These are phyloP conservation scores for Camptogramma bilineatum DNA, from an alignment of 2,888 invertebrate genomes.

Conservation along the genomic window DNA sequence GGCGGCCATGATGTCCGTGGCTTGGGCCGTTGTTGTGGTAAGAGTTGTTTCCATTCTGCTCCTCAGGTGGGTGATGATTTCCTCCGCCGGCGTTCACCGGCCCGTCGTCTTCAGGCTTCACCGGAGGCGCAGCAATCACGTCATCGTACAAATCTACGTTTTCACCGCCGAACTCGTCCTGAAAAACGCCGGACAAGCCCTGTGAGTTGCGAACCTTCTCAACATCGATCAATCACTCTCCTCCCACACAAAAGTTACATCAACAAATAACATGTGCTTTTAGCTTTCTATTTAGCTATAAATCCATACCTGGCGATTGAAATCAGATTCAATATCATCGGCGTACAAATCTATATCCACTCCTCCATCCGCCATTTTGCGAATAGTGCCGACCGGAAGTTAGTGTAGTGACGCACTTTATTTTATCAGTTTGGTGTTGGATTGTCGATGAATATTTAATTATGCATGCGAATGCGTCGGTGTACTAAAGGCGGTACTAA, in stretches of 20 bases:
- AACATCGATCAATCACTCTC: neutral
- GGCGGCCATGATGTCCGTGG: slow-evolving; percentile 91
- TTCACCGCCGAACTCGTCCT: slow-evolving; percentile 94
- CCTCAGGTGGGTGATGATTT: slow-evolving; percentile 85
- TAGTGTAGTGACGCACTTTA: slow-evolving; percentile 3
- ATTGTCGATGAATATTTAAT: neutral
- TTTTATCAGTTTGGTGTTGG: neutral
- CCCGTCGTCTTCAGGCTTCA: slow-evolving; percentile 85
- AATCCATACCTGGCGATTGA: slow-evolving; percentile 83
- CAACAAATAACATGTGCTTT: neutral
- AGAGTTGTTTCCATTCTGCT: slow-evolving; percentile 88
- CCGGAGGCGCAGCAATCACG: slow-evolving; percentile 93
- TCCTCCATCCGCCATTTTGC: slow-evolving; percentile 95
- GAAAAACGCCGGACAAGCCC: slow-evolving; percentile 58
- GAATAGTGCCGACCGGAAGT: slow-evolving; percentile 47
- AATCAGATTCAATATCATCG: slow-evolving; percentile 98
- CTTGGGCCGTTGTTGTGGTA: slow-evolving; percentile 90
- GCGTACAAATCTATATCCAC: slow-evolving; percentile 98
- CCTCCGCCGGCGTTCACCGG: slow-evolving; percentile 72
- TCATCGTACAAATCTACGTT: slow-evolving; percentile 98
- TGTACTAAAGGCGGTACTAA: no score
- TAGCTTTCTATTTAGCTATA: neutral
- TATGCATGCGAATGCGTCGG: no score
- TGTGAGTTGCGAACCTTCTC: slow-evolving; percentile 12
- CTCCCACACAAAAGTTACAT: neutral